These are phyloP conservation scores for Drosophila willistoni DNA, from an alignment of 1,140 invertebrate genomes.

Conservation along the genomic window DNA sequence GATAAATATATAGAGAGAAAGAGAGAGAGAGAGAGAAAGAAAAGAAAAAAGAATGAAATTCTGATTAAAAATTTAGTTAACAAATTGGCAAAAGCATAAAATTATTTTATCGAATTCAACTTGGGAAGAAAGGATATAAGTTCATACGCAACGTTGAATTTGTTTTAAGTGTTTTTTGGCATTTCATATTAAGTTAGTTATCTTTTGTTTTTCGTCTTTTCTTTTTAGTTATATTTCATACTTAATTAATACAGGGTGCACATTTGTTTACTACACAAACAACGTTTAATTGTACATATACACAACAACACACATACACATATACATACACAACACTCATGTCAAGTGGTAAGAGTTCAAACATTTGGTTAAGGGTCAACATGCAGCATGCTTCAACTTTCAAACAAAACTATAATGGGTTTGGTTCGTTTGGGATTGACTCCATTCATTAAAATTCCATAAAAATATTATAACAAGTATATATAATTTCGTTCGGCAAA, in stretches of 20 bases:
- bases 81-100: slow-evolving; percentile 47
- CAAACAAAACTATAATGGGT: slow-evolving; percentile 1
- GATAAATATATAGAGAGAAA: slow-evolving; percentile 45
- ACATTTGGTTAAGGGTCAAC: slow-evolving; percentile 15
- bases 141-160: slow-evolving; percentile 43
- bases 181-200: slow-evolving; percentile 23
- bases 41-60: slow-evolving; percentile 42
- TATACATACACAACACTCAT: slow-evolving; percentile 17
- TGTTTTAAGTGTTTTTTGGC: slow-evolving; percentile 32
- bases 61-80: slow-evolving; percentile 57
- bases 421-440: background rate
- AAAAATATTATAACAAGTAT: background rate
- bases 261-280: slow-evolving; percentile 14
- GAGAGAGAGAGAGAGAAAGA: slow-evolving; percentile 46
- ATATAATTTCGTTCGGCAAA: background rate
- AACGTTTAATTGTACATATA: slow-evolving; percentile 8
- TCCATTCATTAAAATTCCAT: background rate
- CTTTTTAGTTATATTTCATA: slow-evolving; percentile 16
- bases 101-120: slow-evolving; percentile 53
- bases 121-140: slow-evolving; percentile 23
- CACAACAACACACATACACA: background rate
- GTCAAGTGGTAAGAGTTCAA: background rate
- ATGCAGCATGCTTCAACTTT: slow-evolving; percentile 13
- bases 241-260: slow-evolving; percentile 16
- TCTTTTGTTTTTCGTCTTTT: slow-evolving; percentile 31